Conservation (phyloP, 1,140 invertebrate genomes). For the Apis cerana region DNA sequence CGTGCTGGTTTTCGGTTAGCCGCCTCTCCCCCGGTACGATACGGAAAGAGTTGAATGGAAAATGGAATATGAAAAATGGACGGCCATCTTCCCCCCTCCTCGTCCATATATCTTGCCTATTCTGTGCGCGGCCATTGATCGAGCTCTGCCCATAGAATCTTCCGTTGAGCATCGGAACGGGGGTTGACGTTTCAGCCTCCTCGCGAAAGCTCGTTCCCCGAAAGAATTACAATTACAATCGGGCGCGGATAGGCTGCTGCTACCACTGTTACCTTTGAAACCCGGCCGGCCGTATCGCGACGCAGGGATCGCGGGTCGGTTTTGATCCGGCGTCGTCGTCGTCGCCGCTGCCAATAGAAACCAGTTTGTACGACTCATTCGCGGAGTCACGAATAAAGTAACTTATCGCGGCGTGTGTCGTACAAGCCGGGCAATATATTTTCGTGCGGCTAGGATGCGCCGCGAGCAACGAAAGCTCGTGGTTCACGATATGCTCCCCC, state of each 20-base stretch:
- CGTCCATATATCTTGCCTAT: not conserved
- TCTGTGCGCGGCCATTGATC: not conserved
- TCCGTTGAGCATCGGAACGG: not conserved
- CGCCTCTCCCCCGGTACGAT: not conserved
- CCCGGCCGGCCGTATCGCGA: constrained; percentile 12
- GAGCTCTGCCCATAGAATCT: not conserved
- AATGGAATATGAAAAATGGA: constrained; percentile 15
- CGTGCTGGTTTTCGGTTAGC: not conserved
- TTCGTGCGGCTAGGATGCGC: constrained; percentile 31
- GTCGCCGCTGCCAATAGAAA: constrained; percentile 33
- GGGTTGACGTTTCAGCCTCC: not conserved
- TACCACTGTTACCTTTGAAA: not conserved
- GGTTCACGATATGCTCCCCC: constrained; percentile 53
- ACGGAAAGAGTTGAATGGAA: not conserved
- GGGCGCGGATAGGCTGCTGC: not conserved
- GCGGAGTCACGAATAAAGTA: constrained; percentile 50
- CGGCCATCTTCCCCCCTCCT: not conserved
- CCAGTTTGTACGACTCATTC: constrained; percentile 49
- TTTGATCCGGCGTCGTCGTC: constrained; percentile 18
- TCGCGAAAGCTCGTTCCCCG: not conserved
- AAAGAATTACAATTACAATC: constrained; percentile 30
- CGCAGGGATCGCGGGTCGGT: not conserved
- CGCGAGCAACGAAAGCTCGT: constrained; percentile 49
- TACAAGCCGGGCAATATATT: constrained; percentile 49
- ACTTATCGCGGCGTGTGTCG: constrained; percentile 31